Conservation (phyloP, 2,797 vertebrate genomes). For the Falco columbarius region DNA sequence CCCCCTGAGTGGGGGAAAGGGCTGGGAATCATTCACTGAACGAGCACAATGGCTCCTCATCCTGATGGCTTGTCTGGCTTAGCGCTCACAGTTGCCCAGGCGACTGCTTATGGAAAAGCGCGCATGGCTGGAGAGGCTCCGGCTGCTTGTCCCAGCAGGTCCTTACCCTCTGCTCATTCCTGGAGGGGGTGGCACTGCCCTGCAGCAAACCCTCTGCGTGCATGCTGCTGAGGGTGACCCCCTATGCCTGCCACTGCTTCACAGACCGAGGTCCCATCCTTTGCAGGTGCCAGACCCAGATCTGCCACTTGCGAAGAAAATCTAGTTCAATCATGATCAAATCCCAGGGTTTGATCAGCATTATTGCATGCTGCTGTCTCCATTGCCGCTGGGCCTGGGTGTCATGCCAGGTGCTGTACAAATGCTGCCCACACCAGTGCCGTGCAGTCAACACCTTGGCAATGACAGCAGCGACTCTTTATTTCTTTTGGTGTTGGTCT, state of each 20-base stretch:
- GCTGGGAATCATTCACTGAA: not conserved
- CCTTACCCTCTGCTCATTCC: not conserved
- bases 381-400: not conserved
- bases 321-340: not conserved
- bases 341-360: rapidly evolving
- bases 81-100: constrained; percentile 8
- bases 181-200: not conserved
- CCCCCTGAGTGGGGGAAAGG: not conserved
- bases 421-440: not conserved
- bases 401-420: not conserved
- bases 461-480: not conserved
- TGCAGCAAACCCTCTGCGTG: not conserved
- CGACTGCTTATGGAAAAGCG: constrained; percentile 17
- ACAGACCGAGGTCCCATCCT: not conserved
- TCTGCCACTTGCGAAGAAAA: not conserved
- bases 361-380: not conserved
- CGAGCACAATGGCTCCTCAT: not conserved
- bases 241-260: rapidly evolving
- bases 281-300: not conserved
- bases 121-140: not conserved
- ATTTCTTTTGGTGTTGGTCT: not conserved
- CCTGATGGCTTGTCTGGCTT: not conserved
- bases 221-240: rapidly evolving
- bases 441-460: rapidly evolving
- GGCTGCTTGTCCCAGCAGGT: not conserved